Evolutionary conservation across 2,113 vertebrate species (phyloP).

Genomic region (Muscicapa adusta): DNA sequence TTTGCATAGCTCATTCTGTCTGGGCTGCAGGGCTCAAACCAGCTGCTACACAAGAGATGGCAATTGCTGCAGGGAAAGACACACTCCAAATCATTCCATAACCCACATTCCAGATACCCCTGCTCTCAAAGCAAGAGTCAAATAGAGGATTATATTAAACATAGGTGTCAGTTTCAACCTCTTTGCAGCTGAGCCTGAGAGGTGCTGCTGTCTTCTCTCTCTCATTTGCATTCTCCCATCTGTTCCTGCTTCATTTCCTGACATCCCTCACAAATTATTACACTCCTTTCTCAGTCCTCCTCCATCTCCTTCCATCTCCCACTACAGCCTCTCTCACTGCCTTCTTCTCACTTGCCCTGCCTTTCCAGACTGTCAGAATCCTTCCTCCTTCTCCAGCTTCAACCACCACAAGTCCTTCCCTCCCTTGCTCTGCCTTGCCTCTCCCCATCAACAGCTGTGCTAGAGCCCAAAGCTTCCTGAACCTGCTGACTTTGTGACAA

Average conservation of each 20-base stretch:
- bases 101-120: neutral
- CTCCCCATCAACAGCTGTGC: neutral
- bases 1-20: neutral
- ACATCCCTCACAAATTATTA: conserved; percentile 15
- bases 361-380: conserved; percentile 2
- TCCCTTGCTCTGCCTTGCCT: neutral
- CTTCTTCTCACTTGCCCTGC: neutral
- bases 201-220: neutral
- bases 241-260: conserved; percentile 49
- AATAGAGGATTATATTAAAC: neutral
- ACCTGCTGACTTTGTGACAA: neutral
- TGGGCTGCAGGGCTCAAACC: neutral
- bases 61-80: neutral
- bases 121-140: neutral
- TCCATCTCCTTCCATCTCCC: conserved; percentile 2
- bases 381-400: neutral
- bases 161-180: neutral
- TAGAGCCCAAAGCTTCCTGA: neutral
- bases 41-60: conserved; percentile 1
- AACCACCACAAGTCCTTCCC: neutral
- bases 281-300: conserved; percentile 18
- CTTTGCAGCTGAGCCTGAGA: conserved; percentile 32
- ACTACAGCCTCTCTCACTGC: neutral
- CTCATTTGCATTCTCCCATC: conserved; percentile 52
- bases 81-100: neutral